Percentiles rank a stretch among this genome's conserved stretches.
These are phyloP conservation scores for Montipora efflorescens DNA, from an alignment of 64 coral and sea anemone genomes.

Conservation along the genomic window DNA sequence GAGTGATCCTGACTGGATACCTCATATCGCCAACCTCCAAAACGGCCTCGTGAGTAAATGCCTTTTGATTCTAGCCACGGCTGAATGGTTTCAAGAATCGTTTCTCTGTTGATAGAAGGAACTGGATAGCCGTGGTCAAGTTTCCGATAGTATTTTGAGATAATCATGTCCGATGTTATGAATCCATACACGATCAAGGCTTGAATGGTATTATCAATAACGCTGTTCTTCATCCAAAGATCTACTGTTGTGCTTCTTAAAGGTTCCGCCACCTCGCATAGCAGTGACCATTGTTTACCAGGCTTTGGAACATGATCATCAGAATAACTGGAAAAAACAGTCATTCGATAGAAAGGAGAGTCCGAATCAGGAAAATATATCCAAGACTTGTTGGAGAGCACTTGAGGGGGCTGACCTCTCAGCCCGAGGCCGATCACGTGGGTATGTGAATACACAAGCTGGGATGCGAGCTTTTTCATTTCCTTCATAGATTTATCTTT, in stretches of 20 bases:
- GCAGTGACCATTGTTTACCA: conserved; percentile 71
- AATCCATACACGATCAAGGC: conserved; percentile 75
- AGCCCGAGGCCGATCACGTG: conserved; percentile 79
- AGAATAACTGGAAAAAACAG: conserved; percentile 84
- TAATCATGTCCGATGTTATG: conserved; percentile 43
- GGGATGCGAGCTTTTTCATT: conserved; percentile 3
- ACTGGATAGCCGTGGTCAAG: conserved; percentile 83
- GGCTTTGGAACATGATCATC: conserved; percentile 70
- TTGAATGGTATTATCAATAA: conserved; percentile 45
- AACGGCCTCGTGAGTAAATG: conserved; percentile 71
- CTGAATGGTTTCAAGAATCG: conserved; percentile 60
- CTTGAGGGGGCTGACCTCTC: conserved; percentile 46
- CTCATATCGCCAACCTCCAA: conserved; percentile 88
- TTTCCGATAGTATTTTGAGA: conserved; percentile 64
- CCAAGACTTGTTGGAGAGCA: conserved; percentile 71
- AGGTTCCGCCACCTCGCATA: conserved; percentile 79
- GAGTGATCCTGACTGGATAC: conserved; percentile 84
- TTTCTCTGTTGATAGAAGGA: conserved; percentile 68
- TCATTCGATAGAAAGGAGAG: conserved; percentile 78
- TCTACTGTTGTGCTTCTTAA: conserved; percentile 4
- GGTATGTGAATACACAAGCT: conserved; percentile 59
- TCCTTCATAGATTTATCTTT: neutral
- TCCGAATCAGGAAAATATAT: conserved; percentile 86
- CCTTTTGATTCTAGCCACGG: conserved; percentile 76
- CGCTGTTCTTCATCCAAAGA: conserved; percentile 58